Evolutionary conservation across 2,113 vertebrate species (phyloP), one percentile per base, ranked within the genome.

Genomic region (Oceanites oceanicus): DNA sequence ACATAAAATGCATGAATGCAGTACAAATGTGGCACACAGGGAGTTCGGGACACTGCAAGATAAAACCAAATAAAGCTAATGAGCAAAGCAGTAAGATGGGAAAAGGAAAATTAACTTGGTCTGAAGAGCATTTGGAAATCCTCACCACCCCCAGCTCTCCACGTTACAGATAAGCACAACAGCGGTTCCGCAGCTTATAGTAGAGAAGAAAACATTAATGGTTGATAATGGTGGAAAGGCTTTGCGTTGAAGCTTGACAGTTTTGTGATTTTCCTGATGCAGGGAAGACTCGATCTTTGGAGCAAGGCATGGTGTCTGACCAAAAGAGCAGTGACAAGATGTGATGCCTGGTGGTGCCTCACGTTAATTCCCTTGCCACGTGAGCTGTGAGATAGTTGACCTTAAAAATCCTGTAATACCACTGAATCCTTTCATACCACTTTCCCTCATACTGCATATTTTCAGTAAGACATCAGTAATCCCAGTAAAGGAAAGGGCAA

Each of bases 221-320:
- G 70, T 5, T 58, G 59, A 32, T 36, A 32, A 55, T 10, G 61
- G 68, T 73, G 89, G 50, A 61, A 40, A 85, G 85, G 49, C 49
- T 85, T 95, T 56, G 83, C 76, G n/a, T 7, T 50, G 84, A 70
- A 91, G 95, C 84, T 75, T 8, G 50, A 70, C 77, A 79, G 53
- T 38, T 97, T 97, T 97, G 95, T 97, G 97, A 97, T 97, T 96
- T 95, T 96, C 96, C 97, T 91, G 95, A 95, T 92, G 97, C 95
- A 85, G 86, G 62, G 79, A 36, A 49, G 70, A n/a, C 10, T 21
- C 10, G 25, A 6, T 38, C 47, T 55, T 53, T 67, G 92, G 72
- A 73, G 44, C 1, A 6, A 40, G 72, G 85, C 53, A 27, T 5
- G 2, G 59, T 3, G 36, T 25, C 71, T 47, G 86, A 62, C 72